Base-by-base conservation (phyloP, 2,888 invertebrate species). In the Thyatira batis region DNA sequence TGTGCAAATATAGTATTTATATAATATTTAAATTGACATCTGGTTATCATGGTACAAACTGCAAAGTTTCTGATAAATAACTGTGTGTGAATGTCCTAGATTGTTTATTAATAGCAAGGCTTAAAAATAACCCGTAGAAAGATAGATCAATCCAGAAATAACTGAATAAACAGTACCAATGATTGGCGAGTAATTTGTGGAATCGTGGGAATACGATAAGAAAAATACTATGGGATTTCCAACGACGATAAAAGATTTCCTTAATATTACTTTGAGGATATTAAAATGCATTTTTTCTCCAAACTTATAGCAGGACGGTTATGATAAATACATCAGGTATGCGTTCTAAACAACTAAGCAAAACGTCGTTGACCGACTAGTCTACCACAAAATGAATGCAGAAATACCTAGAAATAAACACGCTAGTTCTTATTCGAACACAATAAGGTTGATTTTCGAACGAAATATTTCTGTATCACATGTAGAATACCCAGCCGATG, bases 281-380 rank as follows among this genome's bases (percentile, higher is more conserved):
- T 30, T n/a, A 50, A 30, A 33, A 9, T 20, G 10, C 21, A 43
- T 23, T 65, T 58, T 63, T 54, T 60, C 48, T 25, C 13, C 50
- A 27, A 39, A 59, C 59, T 67, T 50, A 55, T 65, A 57, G 65
- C 54, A 62, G 57, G 50, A 46, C 21, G 39, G 43, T 64, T 58
- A 70, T 79, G 78, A 78, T 76, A 61, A 77, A 79, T 65, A 61
- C 53, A 54, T 48, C 48, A 65, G 77, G 77, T 65, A 79, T 79
- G 76, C 66, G 57, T 61, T 63, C 67, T 69, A 63, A 72, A 65
- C 62, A 64, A 63, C 53, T 17, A 39, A 13, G 60, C 52, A 57
- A 58, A 62, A 59, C 72, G 72, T 76, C 73, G 70, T 60, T 73
- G 78, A 80, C 78, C 77, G 69, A 63, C 65, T 45, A 33, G n/a